These are phyloP conservation scores for Pseudorasbora parva DNA, from an alignment of 2,113 vertebrate species.

Conservation along the genomic window DNA sequence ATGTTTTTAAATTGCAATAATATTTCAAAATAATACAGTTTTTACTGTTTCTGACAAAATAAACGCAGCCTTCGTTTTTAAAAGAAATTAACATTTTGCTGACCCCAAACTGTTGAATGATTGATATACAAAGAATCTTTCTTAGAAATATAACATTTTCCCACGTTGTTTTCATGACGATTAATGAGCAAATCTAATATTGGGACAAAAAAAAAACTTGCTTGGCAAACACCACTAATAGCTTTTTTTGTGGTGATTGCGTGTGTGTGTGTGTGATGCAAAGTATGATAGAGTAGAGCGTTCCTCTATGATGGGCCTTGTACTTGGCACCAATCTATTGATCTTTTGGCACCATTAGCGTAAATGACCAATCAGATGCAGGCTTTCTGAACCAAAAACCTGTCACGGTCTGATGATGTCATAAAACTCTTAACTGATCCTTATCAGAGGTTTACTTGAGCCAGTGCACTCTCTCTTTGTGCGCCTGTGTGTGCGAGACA, in stretches of 20 bases:
- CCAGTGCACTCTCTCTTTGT: constrained; percentile 62
- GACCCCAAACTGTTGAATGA: no score
- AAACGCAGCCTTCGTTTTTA: no score
- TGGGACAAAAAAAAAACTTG: background rate
- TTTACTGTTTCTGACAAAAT: no score
- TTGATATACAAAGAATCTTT: no score
- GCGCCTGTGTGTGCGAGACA: constrained; percentile 42
- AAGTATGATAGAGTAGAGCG: background rate
- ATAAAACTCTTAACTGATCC: constrained; percentile 74
- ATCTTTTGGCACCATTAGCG: constrained; percentile 58
- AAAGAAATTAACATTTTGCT: no score
- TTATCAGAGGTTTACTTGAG: constrained; percentile 71
- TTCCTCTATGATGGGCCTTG: constrained; percentile 46
- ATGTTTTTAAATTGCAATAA: no score
- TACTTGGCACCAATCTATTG: constrained; percentile 57
- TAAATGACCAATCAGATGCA: constrained; percentile 52
- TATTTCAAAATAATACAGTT: no score
- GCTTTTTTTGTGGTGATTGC: constrained; percentile 9
- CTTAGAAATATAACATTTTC: no score
- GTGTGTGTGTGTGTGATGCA: constrained; percentile 13
- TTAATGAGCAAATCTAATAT: constrained; percentile 7
- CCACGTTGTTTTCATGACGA: background rate
- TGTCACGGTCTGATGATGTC: constrained; percentile 77
- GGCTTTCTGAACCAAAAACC: constrained; percentile 48
- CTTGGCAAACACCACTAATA: background rate